These are phyloP conservation scores for Shinisaurus crocodilurus DNA, from an alignment of 2,113 vertebrate genomes.

Conservation along the genomic window DNA sequence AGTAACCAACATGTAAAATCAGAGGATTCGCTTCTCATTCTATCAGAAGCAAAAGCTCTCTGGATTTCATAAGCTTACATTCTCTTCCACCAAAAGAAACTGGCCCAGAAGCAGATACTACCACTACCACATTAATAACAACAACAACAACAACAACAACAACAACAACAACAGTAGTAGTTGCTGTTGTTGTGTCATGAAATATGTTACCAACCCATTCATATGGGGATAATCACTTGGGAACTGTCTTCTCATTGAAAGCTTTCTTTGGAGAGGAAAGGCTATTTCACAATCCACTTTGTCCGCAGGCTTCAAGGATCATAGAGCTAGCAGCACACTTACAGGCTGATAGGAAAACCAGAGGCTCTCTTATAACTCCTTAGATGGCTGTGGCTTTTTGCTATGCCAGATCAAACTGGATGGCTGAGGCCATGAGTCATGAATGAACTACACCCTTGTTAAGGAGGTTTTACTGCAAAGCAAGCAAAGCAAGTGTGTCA, in stretches of 20 bases:
- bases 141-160: no score
- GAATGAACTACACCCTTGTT: background rate
- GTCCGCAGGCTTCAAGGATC: background rate
- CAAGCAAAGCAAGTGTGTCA: background rate
- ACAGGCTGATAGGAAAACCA: background rate
- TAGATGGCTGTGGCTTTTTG: background rate
- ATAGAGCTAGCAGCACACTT: background rate
- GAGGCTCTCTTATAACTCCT: background rate
- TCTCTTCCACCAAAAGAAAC: background rate
- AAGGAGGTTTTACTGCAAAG: constrained; percentile 42
- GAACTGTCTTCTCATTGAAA: background rate
- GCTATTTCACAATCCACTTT: background rate
- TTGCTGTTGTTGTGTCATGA: background rate
- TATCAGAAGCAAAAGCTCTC: background rate
- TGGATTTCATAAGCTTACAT: background rate
- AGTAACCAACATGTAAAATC: background rate
- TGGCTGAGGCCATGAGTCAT: constrained; percentile 31
- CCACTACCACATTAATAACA: background rate
- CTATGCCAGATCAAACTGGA: background rate
- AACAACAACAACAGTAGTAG: no score
- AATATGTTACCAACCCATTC: background rate
- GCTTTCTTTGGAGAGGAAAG: background rate
- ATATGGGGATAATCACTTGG: background rate
- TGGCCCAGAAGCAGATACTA: background rate
- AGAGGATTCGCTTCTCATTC: background rate